Base-by-base conservation (phyloP, 2,888 invertebrate species). In the Megamerina dolium region DNA sequence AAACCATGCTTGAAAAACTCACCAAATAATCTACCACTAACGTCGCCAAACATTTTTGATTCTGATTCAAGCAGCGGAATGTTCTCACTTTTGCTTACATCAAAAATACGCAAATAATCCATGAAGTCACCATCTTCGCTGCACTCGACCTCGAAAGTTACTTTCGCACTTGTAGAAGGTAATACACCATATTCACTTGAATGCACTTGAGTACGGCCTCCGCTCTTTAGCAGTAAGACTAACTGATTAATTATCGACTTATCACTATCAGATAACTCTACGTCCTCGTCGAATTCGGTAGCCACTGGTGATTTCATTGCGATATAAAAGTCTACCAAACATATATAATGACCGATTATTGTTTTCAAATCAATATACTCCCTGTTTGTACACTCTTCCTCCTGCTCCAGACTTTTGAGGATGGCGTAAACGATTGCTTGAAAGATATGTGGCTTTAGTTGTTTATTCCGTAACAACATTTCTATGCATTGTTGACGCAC, bases 401-500 rank as follows among this genome's bases (percentile, higher is more conserved):
- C 66, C 30, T 45, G 27, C 1, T 37, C 29, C 10, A 27, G 36
- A 12, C 44, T 33, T 31, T 45, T 14, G 4, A 41, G 29, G 10
- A 52, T 43, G 16, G 56, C 46, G 66, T 59, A 64, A 52, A 67
- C 74, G 53, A 65, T 77, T 65, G 69, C 62, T 46, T 79, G 72
- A 18, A 85, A 70, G 33, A 81, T 72, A 52, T 79, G 76, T 0
- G 82, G 78, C 10, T 79, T 74, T 27, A 82, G 72, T 50, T 80
- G 77, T 63, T 80, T 82, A 59, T 79, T 82, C 45, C 74, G 76
- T 37, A 80, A 73, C 48, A 89, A 66, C 73, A 85, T 77, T 63
- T 87, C 86, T 36, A 87, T 61, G 40, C 80, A 81, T 61, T 87
- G 85, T 47, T 80, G 75, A 46, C 81, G 80, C 31, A 87, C 75